Evolutionary conservation across 2,797 vertebrate species (phyloP), one percentile per base, ranked within the genome.

Genomic region (Neosalanx taihuensis): DNA sequence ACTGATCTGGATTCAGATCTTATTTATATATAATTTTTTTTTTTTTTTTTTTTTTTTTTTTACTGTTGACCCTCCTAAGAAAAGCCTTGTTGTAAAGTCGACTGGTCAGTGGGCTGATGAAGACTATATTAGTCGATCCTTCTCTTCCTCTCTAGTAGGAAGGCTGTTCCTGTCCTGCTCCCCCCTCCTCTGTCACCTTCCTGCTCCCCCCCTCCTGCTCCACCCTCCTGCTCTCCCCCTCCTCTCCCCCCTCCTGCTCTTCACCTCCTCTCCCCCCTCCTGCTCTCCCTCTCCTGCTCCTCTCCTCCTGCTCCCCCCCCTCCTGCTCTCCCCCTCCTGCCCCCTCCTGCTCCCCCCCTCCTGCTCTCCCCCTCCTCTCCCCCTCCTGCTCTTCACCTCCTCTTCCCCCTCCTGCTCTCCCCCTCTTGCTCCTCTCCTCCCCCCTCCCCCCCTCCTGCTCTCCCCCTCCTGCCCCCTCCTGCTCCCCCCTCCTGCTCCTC

Each of bases 1-100:
- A 79, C 89, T 79, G 90, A 83, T 88, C 85, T 67, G 15, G 69
- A 79, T 81, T 91, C 89, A 83, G 89, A 77, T 88, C 23, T 26
- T 26, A 26, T 26, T 26, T 26, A 26, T 26, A 26, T 26, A 26
- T 26, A n/a, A n/a, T 26, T 26, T 26, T 26, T 26, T 26, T 26
- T 26, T 67, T 63, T 59, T 67, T 26, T 26, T 26, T 26, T 26
- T 26, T 26, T 26, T 67, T 63, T 59, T 67, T 13, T 0, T 0
- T 30, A 41, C 70, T 29, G 6, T 26, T 57, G 20, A 57, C 35
- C 69, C 23, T 64, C 15, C n/a, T 6, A 0, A 35, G 29, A 2
- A 3, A 0, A 77, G 70, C 17, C 56, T 6, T 15, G n/a, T 65
- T 65, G 65, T 17, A 72, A 73, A 53, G 67, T 41, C 72, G 76